Percentiles rank a stretch among this genome's conserved stretches.
Evolutionary conservation across 2,797 vertebrate species (phyloP).

Genomic region (Oreonectes daqikongensis): DNA sequence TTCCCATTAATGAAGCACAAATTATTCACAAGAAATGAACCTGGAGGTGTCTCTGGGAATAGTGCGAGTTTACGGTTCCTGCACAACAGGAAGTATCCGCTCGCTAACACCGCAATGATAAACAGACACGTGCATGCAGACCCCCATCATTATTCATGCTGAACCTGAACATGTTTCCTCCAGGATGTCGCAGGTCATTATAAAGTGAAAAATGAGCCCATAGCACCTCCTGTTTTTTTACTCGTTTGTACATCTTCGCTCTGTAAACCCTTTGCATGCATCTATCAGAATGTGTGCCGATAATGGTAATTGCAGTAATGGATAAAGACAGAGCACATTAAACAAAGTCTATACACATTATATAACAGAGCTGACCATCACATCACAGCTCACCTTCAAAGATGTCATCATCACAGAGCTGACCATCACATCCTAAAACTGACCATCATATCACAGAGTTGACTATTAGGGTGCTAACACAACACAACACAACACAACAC

Average conservation of each 20-base stretch:
- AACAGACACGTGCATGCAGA: not conserved
- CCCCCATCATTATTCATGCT: not conserved
- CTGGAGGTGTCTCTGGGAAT: slow-evolving; percentile 40
- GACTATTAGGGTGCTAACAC: too few relatives aligned
- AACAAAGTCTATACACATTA: too few relatives aligned
- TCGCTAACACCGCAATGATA: not conserved
- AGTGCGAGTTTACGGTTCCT: slow-evolving; percentile 21
- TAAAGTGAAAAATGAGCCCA: not conserved
- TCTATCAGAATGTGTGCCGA: not conserved
- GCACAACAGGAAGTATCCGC: not conserved
- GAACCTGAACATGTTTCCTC: not conserved
- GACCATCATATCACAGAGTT: too few relatives aligned
- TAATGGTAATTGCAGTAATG: too few relatives aligned
- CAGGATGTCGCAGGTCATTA: slow-evolving; percentile 5
- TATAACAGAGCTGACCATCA: too few relatives aligned
- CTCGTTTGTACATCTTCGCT: not conserved
- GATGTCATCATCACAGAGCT: too few relatives aligned
- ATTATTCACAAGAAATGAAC: slow-evolving; percentile 45
- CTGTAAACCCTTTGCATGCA: not conserved
- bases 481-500: too few relatives aligned
- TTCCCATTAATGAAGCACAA: slow-evolving; percentile 44
- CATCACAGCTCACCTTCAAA: too few relatives aligned
- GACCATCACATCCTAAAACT: too few relatives aligned
- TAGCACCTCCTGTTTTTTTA: not conserved
- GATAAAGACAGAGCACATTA: too few relatives aligned